phyloP scores from a whole-genome alignment of 2,113 vertebrate genomes.

The Muntiacus muntjak region DNA sequence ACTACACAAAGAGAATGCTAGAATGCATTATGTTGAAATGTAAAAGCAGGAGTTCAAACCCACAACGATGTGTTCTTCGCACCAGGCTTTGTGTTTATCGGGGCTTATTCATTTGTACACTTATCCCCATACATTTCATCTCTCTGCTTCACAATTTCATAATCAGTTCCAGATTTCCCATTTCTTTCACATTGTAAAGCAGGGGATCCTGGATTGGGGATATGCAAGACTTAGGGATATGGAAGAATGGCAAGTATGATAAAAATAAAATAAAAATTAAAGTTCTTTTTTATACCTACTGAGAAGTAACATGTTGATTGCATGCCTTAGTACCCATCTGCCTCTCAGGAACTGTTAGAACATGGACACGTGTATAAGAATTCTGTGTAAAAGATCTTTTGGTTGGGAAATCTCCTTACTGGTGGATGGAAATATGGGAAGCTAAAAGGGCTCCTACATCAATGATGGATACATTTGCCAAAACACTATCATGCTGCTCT shows the following conservation, averaged over 20 bases:
- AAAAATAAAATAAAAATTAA: slow-evolving; percentile 60
- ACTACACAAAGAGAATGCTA: slow-evolving; percentile 62
- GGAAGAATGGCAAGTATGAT: slow-evolving; percentile 56
- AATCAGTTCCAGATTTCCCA: slow-evolving; percentile 80
- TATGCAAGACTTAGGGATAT: slow-evolving; percentile 64
- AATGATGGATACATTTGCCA: slow-evolving; percentile 46
- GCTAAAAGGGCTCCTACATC: slow-evolving; percentile 32
- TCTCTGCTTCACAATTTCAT: slow-evolving; percentile 68
- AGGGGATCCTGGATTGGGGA: slow-evolving; percentile 60
- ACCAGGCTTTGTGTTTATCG: slow-evolving; percentile 57
- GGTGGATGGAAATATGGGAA: neutral
- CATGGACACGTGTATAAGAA: neutral
- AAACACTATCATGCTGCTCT: slow-evolving; percentile 57
- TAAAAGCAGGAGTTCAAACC: slow-evolving; percentile 73
- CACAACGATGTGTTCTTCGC: slow-evolving; percentile 71
- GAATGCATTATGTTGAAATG: slow-evolving; percentile 68
- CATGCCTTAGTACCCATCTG: neutral
- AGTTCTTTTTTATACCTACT: slow-evolving; percentile 31
- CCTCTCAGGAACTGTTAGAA: neutral
- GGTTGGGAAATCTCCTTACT: neutral
- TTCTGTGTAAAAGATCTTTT: neutral
- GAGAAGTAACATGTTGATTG: slow-evolving; percentile 27
- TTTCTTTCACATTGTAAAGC: slow-evolving; percentile 67
- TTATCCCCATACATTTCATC: slow-evolving; percentile 71
- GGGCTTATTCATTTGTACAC: slow-evolving; percentile 60